These are phyloP conservation scores for Archilochus colubris DNA, from an alignment of 2,113 vertebrate species.

Conservation along the genomic window DNA sequence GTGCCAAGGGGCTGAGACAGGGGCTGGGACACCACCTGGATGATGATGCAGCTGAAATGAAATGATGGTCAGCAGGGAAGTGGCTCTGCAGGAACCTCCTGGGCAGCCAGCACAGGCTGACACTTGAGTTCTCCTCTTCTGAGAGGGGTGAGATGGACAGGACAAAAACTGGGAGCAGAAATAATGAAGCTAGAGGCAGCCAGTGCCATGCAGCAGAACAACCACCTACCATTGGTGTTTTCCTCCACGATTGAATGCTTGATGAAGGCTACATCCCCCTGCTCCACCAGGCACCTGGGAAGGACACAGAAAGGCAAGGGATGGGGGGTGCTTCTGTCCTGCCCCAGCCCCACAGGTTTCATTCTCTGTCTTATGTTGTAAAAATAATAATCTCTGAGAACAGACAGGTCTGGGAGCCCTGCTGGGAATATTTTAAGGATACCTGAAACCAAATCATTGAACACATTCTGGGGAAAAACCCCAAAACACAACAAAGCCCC, in stretches of 20 bases:
- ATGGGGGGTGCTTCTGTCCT: neutral
- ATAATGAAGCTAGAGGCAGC: neutral
- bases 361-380: neutral
- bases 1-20: neutral
- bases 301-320: neutral
- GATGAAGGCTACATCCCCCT: conserved; percentile 87
- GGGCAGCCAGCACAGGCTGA: neutral
- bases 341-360: neutral
- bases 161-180: neutral
- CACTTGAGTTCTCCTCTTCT: rapidly evolving
- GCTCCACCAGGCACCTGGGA: conserved; percentile 84
- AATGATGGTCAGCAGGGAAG: neutral
- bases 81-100: neutral
- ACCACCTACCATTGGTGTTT: conserved; percentile 78
- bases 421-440: neutral
- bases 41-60: neutral
- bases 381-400: neutral
- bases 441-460: neutral
- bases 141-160: neutral
- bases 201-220: rapidly evolving
- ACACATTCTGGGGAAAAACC: neutral
- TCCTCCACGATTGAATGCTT: conserved; percentile 84
- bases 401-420: neutral
- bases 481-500: no score
- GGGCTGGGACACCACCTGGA: no score